Base-by-base conservation (phyloP, 2,113 vertebrate genomes). In the Formicarius rufipectus region DNA sequence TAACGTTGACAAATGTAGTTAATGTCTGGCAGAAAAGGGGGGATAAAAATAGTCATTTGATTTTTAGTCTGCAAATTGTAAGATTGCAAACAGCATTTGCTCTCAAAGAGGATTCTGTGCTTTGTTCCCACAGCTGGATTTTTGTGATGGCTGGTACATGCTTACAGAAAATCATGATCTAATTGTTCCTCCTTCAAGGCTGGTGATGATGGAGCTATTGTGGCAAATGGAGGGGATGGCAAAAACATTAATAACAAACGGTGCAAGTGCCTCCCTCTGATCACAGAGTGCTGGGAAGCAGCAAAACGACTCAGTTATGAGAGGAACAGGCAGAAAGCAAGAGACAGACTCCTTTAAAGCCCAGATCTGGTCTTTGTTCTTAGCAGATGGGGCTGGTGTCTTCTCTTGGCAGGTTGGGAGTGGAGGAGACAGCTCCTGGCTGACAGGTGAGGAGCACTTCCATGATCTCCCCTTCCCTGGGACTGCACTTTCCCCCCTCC, bases 1-100 rank as follows among this genome's bases (percentile, higher is more conserved):
- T 81, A 91, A 68, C 69, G 31, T 79, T 93, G 89, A 76, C 60
- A 94, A 95, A 87, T 90, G 59, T 67, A 76, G 84, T 84, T 95
- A 93, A 85, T 74, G 73, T 80, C 86, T 89, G 80, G 72, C 17
- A 37, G 76, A 77, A 86, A 79, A 69, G 7, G 33, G 37, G 79
- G 80, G 84, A 85, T 85, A 96, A 95, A 97, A 96, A 96, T 83
- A 96, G 66, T 79, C 3, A 89, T 91, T 96, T 94, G 74, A 95
- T 82, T 91, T 96, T 96, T 85, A 96, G 66, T 69, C 91, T 93
- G 87, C 49, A 96, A 95, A 95, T 84, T 91, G 62, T 84, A 77
- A 95, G 84, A 87, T 35, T 94, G 89, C 93, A 96, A 93, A 96
- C 92, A 96, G 33, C 22, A 6, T 74, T 92, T 67, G 14, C 64